Percentiles rank a stretch among this genome's conserved stretches.
These are phyloP conservation scores for Hyperoodon ampullatus DNA, from an alignment of 2,113 vertebrate genomes.

Conservation along the genomic window DNA sequence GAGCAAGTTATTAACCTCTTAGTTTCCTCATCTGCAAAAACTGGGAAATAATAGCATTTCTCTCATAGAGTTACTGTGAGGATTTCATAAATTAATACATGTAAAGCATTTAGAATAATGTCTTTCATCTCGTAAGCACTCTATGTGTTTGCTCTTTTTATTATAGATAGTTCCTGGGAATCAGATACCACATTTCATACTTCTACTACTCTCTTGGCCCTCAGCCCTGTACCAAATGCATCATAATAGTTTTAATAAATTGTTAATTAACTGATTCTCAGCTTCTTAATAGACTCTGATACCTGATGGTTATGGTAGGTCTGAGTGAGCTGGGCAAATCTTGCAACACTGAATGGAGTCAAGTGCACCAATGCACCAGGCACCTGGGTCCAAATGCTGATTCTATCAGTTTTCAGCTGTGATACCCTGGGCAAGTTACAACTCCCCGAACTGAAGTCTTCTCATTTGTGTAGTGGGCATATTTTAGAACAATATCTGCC, in stretches of 20 bases:
- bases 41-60: not conserved
- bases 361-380: not conserved
- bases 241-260: not conserved
- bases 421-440: not conserved
- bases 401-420: not conserved
- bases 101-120: not conserved
- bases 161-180: not conserved
- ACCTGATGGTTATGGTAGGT: not conserved
- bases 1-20: not conserved
- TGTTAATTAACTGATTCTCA: not conserved
- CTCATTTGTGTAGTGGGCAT: not conserved
- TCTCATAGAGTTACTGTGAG: not conserved
- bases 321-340: not conserved
- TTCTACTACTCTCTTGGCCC: not conserved
- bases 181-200: not conserved
- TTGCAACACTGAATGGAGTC: not conserved
- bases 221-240: not conserved
- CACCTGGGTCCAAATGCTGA: not conserved
- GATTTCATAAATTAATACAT: not conserved
- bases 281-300: not conserved
- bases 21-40: not conserved
- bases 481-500: not conserved
- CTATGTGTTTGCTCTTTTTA: not conserved
- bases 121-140: not conserved
- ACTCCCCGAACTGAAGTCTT: not conserved